phyloP scores from a whole-genome alignment of 2,797 vertebrate species.

The Columba guinea region DNA sequence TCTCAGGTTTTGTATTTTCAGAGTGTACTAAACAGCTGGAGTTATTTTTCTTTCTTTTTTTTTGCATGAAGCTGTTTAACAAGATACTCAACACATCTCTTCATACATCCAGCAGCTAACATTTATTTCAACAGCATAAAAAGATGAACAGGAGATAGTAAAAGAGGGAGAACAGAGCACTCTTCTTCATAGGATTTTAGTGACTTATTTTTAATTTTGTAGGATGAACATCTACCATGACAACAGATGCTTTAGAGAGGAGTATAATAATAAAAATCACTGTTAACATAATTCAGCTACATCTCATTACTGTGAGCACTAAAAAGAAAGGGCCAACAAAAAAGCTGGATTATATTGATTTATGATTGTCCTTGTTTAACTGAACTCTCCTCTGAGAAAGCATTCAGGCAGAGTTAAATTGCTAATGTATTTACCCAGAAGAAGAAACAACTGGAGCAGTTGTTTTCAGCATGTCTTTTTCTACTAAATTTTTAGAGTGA shows the following conservation, averaged over 20 bases:
- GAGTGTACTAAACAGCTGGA: neutral
- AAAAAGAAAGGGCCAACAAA: neutral
- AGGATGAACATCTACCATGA: neutral
- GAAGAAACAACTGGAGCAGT: conserved; percentile 20
- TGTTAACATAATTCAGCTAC: conserved; percentile 11
- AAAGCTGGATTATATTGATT: conserved; percentile 21
- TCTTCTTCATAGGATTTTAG: neutral
- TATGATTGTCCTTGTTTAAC: conserved; percentile 14
- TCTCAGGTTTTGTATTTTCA: neutral
- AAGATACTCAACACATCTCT: neutral
- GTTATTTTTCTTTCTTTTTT: neutral
- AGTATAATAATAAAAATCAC: conserved; percentile 17
- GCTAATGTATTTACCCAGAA: conserved; percentile 20
- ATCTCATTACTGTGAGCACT: neutral
- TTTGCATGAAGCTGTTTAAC: neutral
- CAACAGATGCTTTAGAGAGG: neutral
- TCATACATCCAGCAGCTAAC: neutral
- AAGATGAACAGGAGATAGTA: neutral
- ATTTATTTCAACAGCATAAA: neutral
- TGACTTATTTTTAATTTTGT: neutral
- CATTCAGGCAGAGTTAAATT: conserved; percentile 39
- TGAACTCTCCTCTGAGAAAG: conserved; percentile 27
- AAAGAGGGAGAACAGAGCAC: neutral
- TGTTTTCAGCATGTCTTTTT: conserved; percentile 40
- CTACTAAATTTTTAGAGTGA: conserved; percentile 30